phyloP scores from a whole-genome alignment of 2,113 vertebrate species.

The Lonchura striata region DNA sequence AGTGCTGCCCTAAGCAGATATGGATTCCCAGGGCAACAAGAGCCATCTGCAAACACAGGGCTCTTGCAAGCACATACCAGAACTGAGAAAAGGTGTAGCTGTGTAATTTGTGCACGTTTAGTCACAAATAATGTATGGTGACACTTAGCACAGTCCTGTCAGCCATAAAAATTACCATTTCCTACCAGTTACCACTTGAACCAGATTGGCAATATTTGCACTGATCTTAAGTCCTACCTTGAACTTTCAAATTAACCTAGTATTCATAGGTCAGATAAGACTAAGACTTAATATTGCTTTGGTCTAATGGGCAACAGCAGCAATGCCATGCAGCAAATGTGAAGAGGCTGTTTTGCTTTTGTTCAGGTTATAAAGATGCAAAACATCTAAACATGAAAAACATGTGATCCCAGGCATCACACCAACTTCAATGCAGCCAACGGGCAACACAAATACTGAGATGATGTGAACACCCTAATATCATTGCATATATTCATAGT shows the following conservation, averaged over 20 bases:
- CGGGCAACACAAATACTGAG: not conserved
- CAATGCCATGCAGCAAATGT: not conserved
- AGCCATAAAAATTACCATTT: not conserved
- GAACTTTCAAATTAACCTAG: not conserved
- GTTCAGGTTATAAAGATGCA: not conserved
- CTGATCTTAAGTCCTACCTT: not conserved
- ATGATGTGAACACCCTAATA: not conserved
- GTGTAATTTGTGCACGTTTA: not conserved
- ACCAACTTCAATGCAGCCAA: not conserved
- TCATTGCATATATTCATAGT: not conserved
- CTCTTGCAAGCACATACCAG: not conserved
- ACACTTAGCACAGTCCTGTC: not conserved
- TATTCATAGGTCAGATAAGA: accelerated
- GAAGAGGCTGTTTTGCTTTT: not conserved
- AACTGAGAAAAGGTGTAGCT: not conserved
- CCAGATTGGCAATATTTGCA: not conserved
- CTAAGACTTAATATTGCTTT: not conserved
- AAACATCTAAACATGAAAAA: not conserved
- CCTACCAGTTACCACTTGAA: not conserved
- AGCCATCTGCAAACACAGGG: not conserved
- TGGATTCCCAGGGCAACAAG: not conserved
- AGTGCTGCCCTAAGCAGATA: not conserved
- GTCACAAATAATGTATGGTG: not conserved
- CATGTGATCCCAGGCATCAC: not conserved
- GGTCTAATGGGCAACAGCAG: not conserved